Conservation (phyloP, 1,140 invertebrate species). For the Drosophila varians region DNA sequence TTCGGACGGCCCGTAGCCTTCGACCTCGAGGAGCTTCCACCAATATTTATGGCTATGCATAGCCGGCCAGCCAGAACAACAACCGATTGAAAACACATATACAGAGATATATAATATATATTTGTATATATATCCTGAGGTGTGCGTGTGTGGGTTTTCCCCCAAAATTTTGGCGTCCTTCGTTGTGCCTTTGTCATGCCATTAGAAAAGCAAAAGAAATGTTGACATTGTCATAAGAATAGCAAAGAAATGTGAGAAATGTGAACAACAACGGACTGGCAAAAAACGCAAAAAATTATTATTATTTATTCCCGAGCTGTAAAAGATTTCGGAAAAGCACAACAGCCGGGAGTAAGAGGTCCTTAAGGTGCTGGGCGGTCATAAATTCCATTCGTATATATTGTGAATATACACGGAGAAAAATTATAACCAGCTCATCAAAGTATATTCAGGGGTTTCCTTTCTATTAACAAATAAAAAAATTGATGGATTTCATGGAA, state of each 20-base stretch:
- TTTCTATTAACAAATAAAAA: too few relatives aligned
- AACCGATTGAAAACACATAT: slow-evolving; percentile 71
- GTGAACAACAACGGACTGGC: slow-evolving; percentile 42
- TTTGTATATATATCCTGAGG: not conserved
- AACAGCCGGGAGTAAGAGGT: slow-evolving; percentile 18
- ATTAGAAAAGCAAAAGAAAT: slow-evolving; percentile 59
- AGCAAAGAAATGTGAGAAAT: slow-evolving; percentile 52
- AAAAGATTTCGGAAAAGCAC: slow-evolving; percentile 59
- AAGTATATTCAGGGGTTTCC: too few relatives aligned
- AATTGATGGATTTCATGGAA: too few relatives aligned
- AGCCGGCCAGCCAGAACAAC: slow-evolving; percentile 27
- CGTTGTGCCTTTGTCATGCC: slow-evolving; percentile 38
- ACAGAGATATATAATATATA: not conserved
- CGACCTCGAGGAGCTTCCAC: slow-evolving; percentile 31
- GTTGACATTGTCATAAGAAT: slow-evolving; percentile 68
- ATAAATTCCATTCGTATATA: slow-evolving; percentile 57
- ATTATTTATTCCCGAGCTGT: slow-evolving; percentile 62
- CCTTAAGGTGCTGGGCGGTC: slow-evolving; percentile 46
- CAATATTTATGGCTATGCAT: slow-evolving; percentile 57
- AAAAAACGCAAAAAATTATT: slow-evolving; percentile 54
- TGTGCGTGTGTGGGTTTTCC: slow-evolving; percentile 2
- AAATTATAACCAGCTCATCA: too few relatives aligned
- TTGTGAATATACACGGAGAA: slow-evolving; percentile 4
- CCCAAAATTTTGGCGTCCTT: not conserved
- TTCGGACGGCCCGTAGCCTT: slow-evolving; percentile 35